Base-by-base conservation (phyloP, 2,888 invertebrate species). In the Epinotia bilunana region DNA sequence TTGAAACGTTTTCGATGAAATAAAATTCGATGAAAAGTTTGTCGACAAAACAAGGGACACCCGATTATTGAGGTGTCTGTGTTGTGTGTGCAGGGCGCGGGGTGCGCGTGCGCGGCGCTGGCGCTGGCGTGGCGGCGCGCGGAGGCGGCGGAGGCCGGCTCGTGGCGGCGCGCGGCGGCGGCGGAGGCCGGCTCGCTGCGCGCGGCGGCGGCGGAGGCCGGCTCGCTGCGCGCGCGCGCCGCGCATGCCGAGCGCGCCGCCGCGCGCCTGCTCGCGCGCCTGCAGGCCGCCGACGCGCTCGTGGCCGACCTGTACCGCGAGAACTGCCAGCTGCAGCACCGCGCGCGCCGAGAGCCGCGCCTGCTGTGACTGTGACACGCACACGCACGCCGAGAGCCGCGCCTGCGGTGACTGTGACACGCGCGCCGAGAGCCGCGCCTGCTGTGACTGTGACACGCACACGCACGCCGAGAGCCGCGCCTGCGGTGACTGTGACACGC, bases 301-400 rank as follows among this genome's bases (percentile, higher is more conserved):
- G 96, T 96, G 13, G 96, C 96, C 88, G 96, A 97, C 83, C 90
- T 97, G 74, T 97, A 96, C 85, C 95, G 97, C 62, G 97, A 97
- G 87, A 97, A 97, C 88, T 95, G 97, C 18, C 95, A 96, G 88
- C 91, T 97, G 70, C 94, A 95, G 73, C 95, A 77, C 62, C 73
- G n/a, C 64, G 33, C 67, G 39, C 62, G 72, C 18, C 58, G 12
- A 2, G 43, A 23, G 62, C n/a, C 63, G n/a, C 60, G 62, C 43
- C 69, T 60, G 49, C 65, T 65, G 72, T 73, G 73, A 73, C 72
- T n/a, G n/a, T n/a, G n/a, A n/a, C n/a, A n/a, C n/a, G n/a, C n/a
- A n/a, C n/a, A n/a, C n/a, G n/a, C n/a, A n/a, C n/a, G n/a, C n/a
- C n/a, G n/a, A n/a, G n/a, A n/a, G n/a, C n/a, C n/a, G n/a, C n/a